Conservation (phyloP, 2,888 invertebrate genomes). For the Ephialtes manifestator region DNA sequence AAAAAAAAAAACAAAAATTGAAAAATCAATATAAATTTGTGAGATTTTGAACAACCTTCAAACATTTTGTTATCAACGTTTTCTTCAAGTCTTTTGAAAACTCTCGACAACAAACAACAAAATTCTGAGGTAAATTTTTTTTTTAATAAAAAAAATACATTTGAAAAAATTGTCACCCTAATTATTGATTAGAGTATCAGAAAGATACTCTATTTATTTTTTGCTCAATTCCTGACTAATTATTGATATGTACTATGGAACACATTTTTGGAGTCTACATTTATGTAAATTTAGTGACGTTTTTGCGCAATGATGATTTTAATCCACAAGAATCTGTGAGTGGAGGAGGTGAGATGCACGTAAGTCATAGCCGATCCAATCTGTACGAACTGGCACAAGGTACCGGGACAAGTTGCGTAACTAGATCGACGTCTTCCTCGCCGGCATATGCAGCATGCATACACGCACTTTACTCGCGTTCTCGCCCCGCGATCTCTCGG, state of each 20-base stretch:
- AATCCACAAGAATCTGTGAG: slow-evolving; percentile 23
- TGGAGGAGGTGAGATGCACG: slow-evolving; percentile 38
- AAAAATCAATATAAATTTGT: too few relatives aligned
- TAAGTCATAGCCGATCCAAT: slow-evolving; percentile 66
- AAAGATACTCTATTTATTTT: neutral
- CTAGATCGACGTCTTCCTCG: slow-evolving; percentile 73
- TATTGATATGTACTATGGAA: neutral
- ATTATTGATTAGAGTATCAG: too few relatives aligned
- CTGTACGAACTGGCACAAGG: slow-evolving; percentile 74
- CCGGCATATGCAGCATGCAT: slow-evolving; percentile 31
- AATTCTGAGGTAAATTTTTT: too few relatives aligned
- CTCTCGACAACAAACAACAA: too few relatives aligned
- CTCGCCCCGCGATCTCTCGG: slow-evolving; percentile 36
- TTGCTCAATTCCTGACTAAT: too few relatives aligned
- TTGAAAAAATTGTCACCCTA: too few relatives aligned
- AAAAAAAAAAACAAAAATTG: too few relatives aligned
- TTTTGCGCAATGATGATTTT: neutral
- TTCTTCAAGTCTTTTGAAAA: too few relatives aligned
- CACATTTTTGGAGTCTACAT: neutral
- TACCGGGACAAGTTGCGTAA: slow-evolving; percentile 69
- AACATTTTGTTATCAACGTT: too few relatives aligned
- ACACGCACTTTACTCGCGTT: slow-evolving; percentile 54
- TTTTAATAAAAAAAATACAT: too few relatives aligned
- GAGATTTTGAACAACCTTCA: too few relatives aligned
- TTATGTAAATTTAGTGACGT: neutral